Base-by-base conservation (phyloP, 2,797 vertebrate genomes). In the Psittacula echo region DNA sequence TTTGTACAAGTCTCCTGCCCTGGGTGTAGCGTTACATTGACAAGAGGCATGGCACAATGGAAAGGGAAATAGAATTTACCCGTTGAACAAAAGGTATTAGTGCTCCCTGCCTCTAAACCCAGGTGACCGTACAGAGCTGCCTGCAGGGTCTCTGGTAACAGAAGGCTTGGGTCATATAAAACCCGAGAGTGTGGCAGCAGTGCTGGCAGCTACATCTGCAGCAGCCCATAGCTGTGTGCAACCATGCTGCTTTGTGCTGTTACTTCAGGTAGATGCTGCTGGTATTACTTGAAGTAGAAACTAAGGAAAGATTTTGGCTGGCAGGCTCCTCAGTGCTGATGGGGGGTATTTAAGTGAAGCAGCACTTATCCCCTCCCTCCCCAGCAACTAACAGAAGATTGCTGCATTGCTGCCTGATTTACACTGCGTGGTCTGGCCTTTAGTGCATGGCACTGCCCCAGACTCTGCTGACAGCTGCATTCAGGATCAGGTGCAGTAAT, bases 11-110 rank as follows among this genome's bases (percentile, higher is more conserved):
- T 86, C 93, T 70, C 91, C 94, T 65, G 39, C 27, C 91, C 94
- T 62, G 71, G 78, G 95, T 95, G 90, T 92, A 84, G 50, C 5
- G 11, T 97, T 96, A 89, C 96, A 26, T 21, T 39, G 67, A 61
- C 79, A 56, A 85, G 92, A 50, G 53, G 73, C 75, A 16, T 1
- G 3, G 94, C 91, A 97, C 97, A 97, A 96, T 95, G 92, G 83
- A 68, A 94, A 97, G 97, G 97, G 96, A 98, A 97, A 97, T 96
- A 90, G 96, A 96, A 97, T 97, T 98, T 90, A 77, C 71, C 67
- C 15, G 3, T 62, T 39, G 53, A 95, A 97, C 95, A 98, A 97
- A 98, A 85, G 87, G 66, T 45, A 60, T 88, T 74, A 88, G 75
- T 3, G 81, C 87, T 96, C 78, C 87, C 87, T 72, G 94, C 97